Base-by-base conservation (phyloP, 2,113 vertebrate genomes). In the Garra rufa region DNA sequence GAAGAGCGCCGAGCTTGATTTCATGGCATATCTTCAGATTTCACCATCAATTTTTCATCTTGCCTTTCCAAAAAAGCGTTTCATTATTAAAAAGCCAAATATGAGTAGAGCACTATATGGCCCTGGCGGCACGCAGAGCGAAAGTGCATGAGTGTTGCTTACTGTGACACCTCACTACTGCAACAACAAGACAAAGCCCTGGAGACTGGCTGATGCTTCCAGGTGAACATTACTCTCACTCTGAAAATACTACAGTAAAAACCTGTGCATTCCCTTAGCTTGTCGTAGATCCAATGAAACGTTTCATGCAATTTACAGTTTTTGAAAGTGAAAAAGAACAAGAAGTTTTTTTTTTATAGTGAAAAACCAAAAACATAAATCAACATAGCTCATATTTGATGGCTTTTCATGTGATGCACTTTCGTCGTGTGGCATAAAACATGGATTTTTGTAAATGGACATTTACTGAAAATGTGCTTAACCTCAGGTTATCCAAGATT, bases 1-100 rank as follows among this genome's bases (percentile, higher is more conserved):
- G 82, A 85, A 86, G 87, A 84, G 85, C 34, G 30, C 78, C 59
- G 81, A 88, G 89, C 81, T 87, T 89, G 88, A 88, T 87, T 90
- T 87, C 87, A 87, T 84, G 70, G 77, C 81, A 87, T 87, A 83
- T 90, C 86, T 84, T 82, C 85, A 75, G 71, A 76, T 85, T 88
- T 88, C 76, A 34, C 83, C 79, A 89, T 91, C 30, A 86, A 88
- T 89, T 82, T 90, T 89, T 88, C 59, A 90, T 88, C 50, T 57
- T 21, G 65, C 82, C 70, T 87, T 86, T 90, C 85, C 87, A 78
- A 85, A 89, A 88, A 83, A 24, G 7, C 50, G 15, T 67, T 91
- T 46, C 59, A 90, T 89, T 90, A 89, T 88, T 91, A 71, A 91
- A 61, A 61, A 86, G 74, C 79, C 82, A 85, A 87, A 78, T 77